phyloP scores from a whole-genome alignment of 2,888 invertebrate genomes.

The Torymus aiolomorphi region DNA sequence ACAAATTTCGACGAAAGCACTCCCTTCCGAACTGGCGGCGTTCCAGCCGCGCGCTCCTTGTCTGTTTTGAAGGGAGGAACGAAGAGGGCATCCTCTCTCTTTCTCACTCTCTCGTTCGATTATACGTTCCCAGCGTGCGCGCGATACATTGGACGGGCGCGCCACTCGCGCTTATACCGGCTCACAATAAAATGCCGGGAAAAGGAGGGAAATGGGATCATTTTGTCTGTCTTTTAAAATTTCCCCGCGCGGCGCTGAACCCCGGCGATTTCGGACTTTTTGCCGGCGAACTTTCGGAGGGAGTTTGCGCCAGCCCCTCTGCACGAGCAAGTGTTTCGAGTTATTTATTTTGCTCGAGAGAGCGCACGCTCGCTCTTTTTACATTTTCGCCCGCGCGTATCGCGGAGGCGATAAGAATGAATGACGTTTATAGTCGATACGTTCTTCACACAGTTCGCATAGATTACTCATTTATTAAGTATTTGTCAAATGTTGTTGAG shows the following conservation, averaged over 20 bases:
- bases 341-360: constrained; percentile 2
- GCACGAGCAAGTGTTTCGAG: neutral
- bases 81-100: constrained; percentile 8
- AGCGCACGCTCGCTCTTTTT: neutral
- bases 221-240: constrained; percentile 51
- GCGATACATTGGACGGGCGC: neutral
- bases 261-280: constrained; percentile 35
- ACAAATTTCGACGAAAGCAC: constrained; percentile 69
- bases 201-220: constrained; percentile 49
- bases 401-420: no score
- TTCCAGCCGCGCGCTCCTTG: constrained; percentile 63
- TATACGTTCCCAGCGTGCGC: constrained; percentile 56
- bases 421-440: neutral
- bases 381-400: neutral
- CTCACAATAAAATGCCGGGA: constrained; percentile 42
- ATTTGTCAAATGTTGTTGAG: neutral
- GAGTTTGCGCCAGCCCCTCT: neutral
- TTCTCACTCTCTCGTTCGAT: constrained; percentile 60
- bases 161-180: constrained; percentile 40
- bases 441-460: no score
- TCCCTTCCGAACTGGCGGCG: constrained; percentile 67
- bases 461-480: neutral
- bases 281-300: constrained; percentile 18
- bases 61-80: no score
- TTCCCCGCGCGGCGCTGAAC: neutral